Conservation (phyloP, 2,888 invertebrate species). For the Norana najaformis region DNA sequence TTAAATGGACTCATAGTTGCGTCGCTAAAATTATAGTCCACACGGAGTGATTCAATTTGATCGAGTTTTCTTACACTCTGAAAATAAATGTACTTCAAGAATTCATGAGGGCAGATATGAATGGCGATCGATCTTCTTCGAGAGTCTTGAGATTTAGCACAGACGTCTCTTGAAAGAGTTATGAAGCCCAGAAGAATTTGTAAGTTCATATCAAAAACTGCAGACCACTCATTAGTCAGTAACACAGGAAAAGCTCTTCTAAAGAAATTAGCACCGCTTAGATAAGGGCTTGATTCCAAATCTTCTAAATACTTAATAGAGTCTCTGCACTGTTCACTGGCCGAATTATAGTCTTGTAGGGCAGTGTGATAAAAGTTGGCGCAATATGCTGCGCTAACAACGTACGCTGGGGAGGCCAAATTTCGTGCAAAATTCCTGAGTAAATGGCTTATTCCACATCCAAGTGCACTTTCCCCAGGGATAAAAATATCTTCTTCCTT, state of each 20-base stretch:
- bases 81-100: neutral
- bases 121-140: neutral
- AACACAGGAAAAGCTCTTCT: neutral
- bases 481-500: too few relatives aligned
- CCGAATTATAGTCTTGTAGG: neutral
- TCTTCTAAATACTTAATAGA: neutral
- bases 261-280: neutral
- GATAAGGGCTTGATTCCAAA: neutral
- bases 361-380: slow-evolving; percentile 8
- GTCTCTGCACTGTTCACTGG: neutral
- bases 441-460: neutral
- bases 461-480: too few relatives aligned
- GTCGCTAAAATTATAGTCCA: neutral
- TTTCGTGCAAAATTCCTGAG: neutral
- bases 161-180: neutral
- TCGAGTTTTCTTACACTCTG: neutral
- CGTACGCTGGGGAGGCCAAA: neutral
- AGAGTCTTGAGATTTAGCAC: neutral
- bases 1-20: neutral
- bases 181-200: neutral
- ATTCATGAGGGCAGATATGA: neutral
- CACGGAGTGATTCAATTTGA: neutral
- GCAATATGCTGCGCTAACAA: neutral
- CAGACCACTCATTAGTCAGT: neutral
- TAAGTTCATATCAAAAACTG: neutral